Base-by-base conservation (phyloP, 2,113 vertebrate species). In the Poecile atricapillus region DNA sequence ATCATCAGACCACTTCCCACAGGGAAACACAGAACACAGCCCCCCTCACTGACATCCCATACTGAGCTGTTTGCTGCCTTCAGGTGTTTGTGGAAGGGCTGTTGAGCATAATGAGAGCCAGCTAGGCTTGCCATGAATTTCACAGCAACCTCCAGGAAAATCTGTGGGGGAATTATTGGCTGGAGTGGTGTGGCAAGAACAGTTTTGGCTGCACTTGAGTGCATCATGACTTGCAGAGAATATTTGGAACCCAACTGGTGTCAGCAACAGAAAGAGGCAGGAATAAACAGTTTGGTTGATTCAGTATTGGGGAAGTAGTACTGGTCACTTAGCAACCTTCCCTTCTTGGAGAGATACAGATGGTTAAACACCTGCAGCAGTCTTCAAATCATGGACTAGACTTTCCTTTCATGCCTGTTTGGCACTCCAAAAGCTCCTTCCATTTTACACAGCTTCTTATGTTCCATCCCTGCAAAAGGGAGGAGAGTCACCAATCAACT, bases 311-410 rank as follows among this genome's bases (percentile, higher is more conserved):
- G 44, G 17, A 68, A 87, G 22, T 25, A 64, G 28, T 35, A 44
- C 56, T 3, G 44, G 89, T 93, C 93, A 95, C 89, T 87, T 96
- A 93, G 89, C 87, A 96, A 92, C 93, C 83, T 91, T 84, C 69
- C 17, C 11, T 86, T 89, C 77, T 89, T 82, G 49, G 41, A 68
- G 69, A 89, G 73, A 81, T 75, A 60, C 31, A 84, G 77, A 81
- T 43, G 47, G 64, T 84, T 81, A 81, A 91, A 94, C 83, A 95
- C 65, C 74, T 41, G 77, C 83, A 92, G 69, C 70, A 76, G 62
- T 27, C 73, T 71, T 78, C 73, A 89, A 67, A 91, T 39, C 41
- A 68, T 5, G 2, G 62, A 44, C n/a, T 27, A 56, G 49, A 52
- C 47, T 88, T 88, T 83, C 39, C 55, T 92, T 35, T 81, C 76